Percentiles rank a stretch among this genome's conserved stretches.
Conservation (phyloP, 2,888 invertebrate species). For the Eupeodes luniger region DNA sequence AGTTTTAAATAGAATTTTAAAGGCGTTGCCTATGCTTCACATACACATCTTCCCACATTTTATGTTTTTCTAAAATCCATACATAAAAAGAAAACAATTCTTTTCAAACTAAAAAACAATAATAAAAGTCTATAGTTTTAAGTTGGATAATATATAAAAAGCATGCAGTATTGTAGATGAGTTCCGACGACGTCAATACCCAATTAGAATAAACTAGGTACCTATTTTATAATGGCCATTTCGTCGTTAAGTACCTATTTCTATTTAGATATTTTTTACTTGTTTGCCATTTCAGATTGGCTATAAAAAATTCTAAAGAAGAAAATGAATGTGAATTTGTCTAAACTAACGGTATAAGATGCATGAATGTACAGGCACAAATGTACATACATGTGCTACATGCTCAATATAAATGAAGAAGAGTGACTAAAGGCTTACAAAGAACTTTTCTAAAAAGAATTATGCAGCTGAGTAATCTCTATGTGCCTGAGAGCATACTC, state of each 20-base stretch:
- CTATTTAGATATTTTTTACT: background rate
- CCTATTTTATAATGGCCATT: background rate
- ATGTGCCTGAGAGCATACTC: background rate
- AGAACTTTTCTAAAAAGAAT: background rate
- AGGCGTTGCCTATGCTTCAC: conserved; percentile 14
- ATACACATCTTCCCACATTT: background rate
- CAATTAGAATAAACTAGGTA: background rate
- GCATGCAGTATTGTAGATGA: background rate
- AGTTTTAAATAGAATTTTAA: conserved; percentile 22
- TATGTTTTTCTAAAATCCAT: background rate
- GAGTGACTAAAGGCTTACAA: background rate
- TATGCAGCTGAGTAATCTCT: conserved; percentile 4
- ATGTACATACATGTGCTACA: background rate
- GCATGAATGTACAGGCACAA: too few relatives aligned
- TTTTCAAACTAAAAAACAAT: background rate
- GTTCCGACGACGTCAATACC: background rate
- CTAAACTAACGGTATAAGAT: background rate
- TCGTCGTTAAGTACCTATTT: background rate
- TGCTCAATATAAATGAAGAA: background rate
- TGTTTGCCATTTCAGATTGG: background rate
- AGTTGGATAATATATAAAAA: background rate
- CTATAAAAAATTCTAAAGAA: background rate
- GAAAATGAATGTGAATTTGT: background rate
- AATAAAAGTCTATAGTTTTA: background rate
- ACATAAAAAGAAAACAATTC: background rate